Base-by-base conservation (phyloP, 2,113 vertebrate species). In the Beaufortia kweichowensis region DNA sequence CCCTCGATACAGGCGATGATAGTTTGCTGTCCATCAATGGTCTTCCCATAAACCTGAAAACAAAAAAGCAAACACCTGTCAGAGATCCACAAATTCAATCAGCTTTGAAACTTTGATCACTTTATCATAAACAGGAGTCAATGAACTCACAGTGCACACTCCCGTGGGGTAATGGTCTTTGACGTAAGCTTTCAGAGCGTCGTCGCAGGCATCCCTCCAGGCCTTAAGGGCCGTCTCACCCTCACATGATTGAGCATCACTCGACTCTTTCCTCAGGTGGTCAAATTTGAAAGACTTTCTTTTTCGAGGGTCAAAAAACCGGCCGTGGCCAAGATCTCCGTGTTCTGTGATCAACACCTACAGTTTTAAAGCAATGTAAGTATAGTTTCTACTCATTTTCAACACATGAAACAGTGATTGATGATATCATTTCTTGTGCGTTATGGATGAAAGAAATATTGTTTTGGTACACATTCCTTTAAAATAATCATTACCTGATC, bases 261-360 rank as follows among this genome's bases (percentile, higher is more conserved):
- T 95, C 29, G 93, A 93, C 90, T 98, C 95, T 90, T 98, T 98
- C 83, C 93, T 93, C 89, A 98, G 91, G 76, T 98, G 96, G 87
- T 98, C 96, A 82, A 95, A 98, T 85, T 95, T 98, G 85, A 98
- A 98, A 28, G 96, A 97, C 84, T 95, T 88, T 83, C 94, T 96
- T 90, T 96, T 96, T 81, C 94, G 94, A 63, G 96, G 96, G 89
- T 98, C 96, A 85, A 96, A 93, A 90, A 94, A 98, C 82, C 95
- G 94, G 55, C 95, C 94, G 7, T 95, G 95, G 75, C 96, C 95
- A 77, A 98, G 89, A 80, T 96, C 95, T 43, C 96, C 96, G 0
- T 98, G 96, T 84, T 98, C 96, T 61, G 96, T 98, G 82, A 98
- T 96, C 90, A 98, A 91, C 21, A 97, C 94, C 96, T 98, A 62